Percentiles rank a stretch among this genome's conserved stretches.
phyloP scores from a whole-genome alignment of 2,888 invertebrate genomes.

The Colletes collaris region DNA sequence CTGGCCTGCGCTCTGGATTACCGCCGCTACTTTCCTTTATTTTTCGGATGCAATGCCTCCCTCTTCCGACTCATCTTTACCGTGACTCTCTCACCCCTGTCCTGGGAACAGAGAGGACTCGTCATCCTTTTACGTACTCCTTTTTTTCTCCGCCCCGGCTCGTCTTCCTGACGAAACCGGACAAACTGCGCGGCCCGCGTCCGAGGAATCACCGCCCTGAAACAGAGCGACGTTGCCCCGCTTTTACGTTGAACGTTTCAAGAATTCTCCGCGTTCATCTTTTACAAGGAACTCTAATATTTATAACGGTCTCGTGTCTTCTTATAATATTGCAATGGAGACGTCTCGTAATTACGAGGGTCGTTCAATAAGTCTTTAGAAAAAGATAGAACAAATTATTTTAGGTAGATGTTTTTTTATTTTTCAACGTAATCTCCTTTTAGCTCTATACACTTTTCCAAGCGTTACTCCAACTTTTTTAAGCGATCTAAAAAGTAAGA shows the following conservation, averaged over 20 bases:
- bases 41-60: constrained; percentile 72
- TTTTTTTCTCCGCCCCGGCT: not conserved
- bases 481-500: too few species aligned
- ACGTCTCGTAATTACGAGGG: too few species aligned
- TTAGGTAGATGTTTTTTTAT: too few species aligned
- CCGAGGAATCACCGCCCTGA: not conserved
- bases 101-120: constrained; percentile 45
- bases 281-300: too few species aligned
- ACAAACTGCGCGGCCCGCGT: not conserved
- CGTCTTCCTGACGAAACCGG: not conserved
- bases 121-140: constrained; percentile 61
- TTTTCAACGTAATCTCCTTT: too few species aligned
- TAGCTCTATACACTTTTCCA: too few species aligned
- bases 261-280: too few species aligned
- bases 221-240: not conserved
- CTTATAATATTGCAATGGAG: too few species aligned
- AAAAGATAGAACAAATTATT: too few species aligned
- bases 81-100: constrained; percentile 43
- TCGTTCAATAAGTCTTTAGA: too few species aligned
- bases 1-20: constrained; percentile 81
- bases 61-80: constrained; percentile 56
- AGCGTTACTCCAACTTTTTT: too few species aligned
- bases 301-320: too few species aligned
- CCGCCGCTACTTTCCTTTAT: constrained; percentile 78
- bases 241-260: not conserved